Base-by-base conservation (phyloP, 1,140 invertebrate genomes). In the Ostrea edulis region DNA sequence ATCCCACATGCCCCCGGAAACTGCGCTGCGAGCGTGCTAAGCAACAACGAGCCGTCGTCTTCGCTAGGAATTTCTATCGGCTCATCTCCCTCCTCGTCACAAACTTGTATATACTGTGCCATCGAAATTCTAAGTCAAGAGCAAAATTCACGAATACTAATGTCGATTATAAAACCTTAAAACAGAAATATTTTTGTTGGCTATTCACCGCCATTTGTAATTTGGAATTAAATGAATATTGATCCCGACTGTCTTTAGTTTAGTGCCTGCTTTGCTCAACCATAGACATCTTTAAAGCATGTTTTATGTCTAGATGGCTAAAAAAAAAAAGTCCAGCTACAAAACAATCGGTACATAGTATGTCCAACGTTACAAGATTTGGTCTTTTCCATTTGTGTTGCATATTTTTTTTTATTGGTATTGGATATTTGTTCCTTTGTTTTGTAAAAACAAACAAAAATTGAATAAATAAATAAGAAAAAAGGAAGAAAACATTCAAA, bases 1-100 rank as follows among this genome's bases (percentile, higher is more conserved):
- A 99, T 96, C 22, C 98, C 98, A 94, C 97, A 98, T 58, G 98
- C 97, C 88, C 97, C 97, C 77, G 98, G 98, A 96, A 98, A 99
- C 93, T 98, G 98, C 77, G 97, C 97, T 77, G 97, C 96, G 82
- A 99, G 95, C 2, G 98, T 98, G 53, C 97, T 97, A 90, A 99
- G 95, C 71, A 98, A 95, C 54, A 99, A 94, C 22, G 97, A 98
- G 77, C 97, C 97, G 95, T 92, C 92, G 55, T 92, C 92, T 95
- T 98, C 97, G 62, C 97, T 97, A 0, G 98, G 98, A 86, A 99
- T 95, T 95, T 99, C 98, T 84, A 99, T 98, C 0, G 97, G 97
- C 95, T 98, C 98, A 89, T 97, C 97, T 71, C 97, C 97, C 95
- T 98, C 97, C 91, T 98, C 98, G 88, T 99, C 98, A 58, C 97